Base-by-base conservation (phyloP, 2,888 invertebrate species). In the Stenchaetothrips biformis region DNA sequence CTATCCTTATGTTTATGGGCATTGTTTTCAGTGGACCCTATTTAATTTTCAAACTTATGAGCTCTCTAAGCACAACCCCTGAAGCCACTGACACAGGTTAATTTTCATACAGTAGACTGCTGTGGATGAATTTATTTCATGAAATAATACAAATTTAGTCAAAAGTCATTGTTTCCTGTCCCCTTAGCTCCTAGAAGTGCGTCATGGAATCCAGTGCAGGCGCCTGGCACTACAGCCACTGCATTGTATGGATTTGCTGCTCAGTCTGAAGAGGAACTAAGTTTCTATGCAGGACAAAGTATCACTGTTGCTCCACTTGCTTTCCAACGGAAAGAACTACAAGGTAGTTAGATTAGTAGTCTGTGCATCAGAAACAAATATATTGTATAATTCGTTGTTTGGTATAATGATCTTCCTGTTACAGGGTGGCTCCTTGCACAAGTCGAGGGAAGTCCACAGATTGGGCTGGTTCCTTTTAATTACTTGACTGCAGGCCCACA, bases 1-100 rank as follows among this genome's bases (percentile, higher is more conserved):
- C 98, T 0, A 92, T 97, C 16, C 86, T 98, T 4, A 90, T 97
- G 84, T 98, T 98, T 88, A 90, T 98, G 84, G 94, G 94, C 4
- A 91, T 97, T 80, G 92, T 98, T 78, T 90, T 97, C 80, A 95
- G 95, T 0, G 96, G 96, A 13, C 98, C 99, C 0, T 98, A 96
- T 89, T 89, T 99, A 78, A 93, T 97, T 82, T 94, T 95, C 88
- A 94, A 92, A 86, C 90, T 97, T 7, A 74, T 74, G 67, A 74
- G 67, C 67, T 74, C 67, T 25, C 25, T 74, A 25, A 74, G 25
- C 25, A 3, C 87, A 89, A 27, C 91, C 91, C 77, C 94, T 94
- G 94, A 89, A 91, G 16, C 83, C 85, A 81, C 84, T 81, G 27
- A 85, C 85, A 82, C 88, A 90, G 18, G 91, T 93, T 0, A 89